phyloP scores from a whole-genome alignment of 1,140 invertebrate genomes.

The Magallana ariakensis region DNA sequence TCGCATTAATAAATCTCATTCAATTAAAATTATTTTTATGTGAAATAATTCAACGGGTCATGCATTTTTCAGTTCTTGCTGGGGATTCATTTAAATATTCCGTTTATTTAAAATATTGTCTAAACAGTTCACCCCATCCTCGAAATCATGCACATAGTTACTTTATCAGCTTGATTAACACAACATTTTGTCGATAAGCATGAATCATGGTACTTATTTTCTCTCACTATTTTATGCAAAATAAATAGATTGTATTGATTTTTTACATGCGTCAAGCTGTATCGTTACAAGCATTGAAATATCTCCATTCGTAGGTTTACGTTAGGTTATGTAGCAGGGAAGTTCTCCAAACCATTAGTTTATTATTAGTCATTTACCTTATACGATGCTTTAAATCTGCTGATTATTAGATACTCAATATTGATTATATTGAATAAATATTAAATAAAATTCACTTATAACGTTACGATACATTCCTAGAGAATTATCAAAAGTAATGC shows the following conservation, averaged over 20 bases:
- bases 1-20: no score
- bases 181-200: not conserved
- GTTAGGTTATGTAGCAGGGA: not conserved
- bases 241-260: not conserved
- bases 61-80: no score
- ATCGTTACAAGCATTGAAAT: not conserved
- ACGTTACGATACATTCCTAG: not conserved
- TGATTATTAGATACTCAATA: slow-evolving; percentile 2
- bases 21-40: no score
- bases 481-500: not conserved
- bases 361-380: not conserved
- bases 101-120: no score
- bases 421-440: not conserved
- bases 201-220: not conserved
- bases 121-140: not conserved
- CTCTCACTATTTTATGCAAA: not conserved
- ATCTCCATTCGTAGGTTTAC: not conserved
- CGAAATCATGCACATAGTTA: not conserved
- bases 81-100: no score
- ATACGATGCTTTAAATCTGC: not conserved
- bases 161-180: not conserved
- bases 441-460: not conserved
- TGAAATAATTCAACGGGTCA: no score
- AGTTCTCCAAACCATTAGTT: not conserved
- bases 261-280: not conserved